Base-by-base conservation (phyloP, 1,140 invertebrate species). In the Mercenaria mercenaria region DNA sequence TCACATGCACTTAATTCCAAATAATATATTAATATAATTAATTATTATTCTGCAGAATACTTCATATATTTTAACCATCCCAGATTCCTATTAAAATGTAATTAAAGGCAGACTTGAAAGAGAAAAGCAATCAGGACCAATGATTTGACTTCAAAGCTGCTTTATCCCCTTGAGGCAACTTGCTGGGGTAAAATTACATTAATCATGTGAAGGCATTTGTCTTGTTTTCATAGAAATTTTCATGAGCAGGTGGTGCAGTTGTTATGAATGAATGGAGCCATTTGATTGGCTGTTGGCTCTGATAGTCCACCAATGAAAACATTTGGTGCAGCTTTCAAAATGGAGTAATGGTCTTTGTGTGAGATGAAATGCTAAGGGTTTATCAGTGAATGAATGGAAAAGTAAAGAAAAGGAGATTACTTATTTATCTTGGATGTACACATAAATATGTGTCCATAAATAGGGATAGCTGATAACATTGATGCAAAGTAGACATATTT, bases 311-410 rank as follows among this genome's bases (percentile, higher is more conserved):
- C 85, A 88, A 88, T 88, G 47, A 88, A 41, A 88, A 43, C 6
- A 32, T 88, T 88, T 88, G 85, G 85, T 67, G 74, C 85, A 79
- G 72, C 74, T 56, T 88, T 88, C 85, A 88, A 88, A 88, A 64
- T 79, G 47, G 72, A 61, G 85, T 79, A 79, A 26, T 52, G 43
- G 85, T 88, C 85, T 88, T 88, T 88, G 85, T 88, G 76, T 43
- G 85, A 52, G 43, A 26, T 43, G 41, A 34, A 47, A 72, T 64
- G 59, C 59, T 15, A 32, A 76, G 29, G 69, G 26, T 88, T 74
- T 88, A 88, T 88, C 85, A 41, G 56, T 88, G 72, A 88, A 88
- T 88, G 85, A 88, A 88, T 88, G 85, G n/a, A 67, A 79, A 64
- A 72, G 85, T 52, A 76, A 88, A 88, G 85, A 88, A 88, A 88